Evolutionary conservation across 2,797 vertebrate species (phyloP).

Genomic region (Harpagifer antarcticus): DNA sequence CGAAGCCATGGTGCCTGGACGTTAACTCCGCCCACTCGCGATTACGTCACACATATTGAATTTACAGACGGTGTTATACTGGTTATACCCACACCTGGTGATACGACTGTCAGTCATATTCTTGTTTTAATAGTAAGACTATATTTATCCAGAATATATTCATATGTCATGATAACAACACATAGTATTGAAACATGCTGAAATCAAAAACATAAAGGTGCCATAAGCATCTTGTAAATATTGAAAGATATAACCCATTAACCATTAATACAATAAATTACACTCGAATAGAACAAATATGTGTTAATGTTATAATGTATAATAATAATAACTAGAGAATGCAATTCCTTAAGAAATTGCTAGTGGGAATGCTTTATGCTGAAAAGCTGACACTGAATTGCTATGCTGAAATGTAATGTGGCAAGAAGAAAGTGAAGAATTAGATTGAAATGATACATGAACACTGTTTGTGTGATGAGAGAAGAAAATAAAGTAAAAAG

Average conservation of each 20-base stretch:
- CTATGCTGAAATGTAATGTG: no score
- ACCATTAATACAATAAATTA: not conserved
- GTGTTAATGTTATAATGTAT: not conserved
- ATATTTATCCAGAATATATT: no score
- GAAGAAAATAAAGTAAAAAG: no score
- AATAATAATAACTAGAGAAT: no score
- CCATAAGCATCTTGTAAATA: not conserved
- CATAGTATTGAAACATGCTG: not conserved
- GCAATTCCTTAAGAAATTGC: no score
- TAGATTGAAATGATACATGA: no score
- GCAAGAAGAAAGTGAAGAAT: no score
- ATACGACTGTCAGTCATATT: not conserved
- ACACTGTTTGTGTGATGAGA: no score
- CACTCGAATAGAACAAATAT: not conserved
- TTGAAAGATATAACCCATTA: not conserved
- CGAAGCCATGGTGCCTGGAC: constrained; percentile 95
- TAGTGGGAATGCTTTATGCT: no score
- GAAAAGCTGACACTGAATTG: no score
- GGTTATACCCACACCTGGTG: constrained; percentile 69
- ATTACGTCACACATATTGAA: constrained; percentile 73
- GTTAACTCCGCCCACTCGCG: constrained; percentile 86
- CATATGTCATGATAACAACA: no score
- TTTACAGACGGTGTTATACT: constrained; percentile 18
- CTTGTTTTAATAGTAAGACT: no score
- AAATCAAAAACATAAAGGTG: not conserved